Evolutionary conservation across 2,797 vertebrate genomes (phyloP).

Genomic region (Dromococcyx pavoninus): DNA sequence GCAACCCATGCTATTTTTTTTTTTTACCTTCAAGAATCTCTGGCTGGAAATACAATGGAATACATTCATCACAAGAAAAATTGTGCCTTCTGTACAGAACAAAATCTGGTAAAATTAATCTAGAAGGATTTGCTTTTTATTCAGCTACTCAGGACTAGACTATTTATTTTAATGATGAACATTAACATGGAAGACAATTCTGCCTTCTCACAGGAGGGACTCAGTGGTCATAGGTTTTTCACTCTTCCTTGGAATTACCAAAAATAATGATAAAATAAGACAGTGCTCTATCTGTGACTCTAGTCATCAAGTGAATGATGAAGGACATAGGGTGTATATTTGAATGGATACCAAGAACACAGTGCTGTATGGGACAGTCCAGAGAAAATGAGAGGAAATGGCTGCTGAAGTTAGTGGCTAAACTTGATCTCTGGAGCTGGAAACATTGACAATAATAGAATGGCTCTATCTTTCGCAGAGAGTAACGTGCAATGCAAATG

Average conservation of each 20-base stretch:
- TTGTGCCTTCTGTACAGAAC: background rate
- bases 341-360: background rate
- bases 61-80: background rate
- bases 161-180: background rate
- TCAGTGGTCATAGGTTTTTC: background rate
- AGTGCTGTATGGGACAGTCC: background rate
- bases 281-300: background rate
- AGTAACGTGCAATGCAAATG: background rate
- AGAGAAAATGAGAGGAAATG: background rate
- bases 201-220: background rate
- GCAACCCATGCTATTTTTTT: background rate
- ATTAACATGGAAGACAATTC: background rate
- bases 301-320: background rate
- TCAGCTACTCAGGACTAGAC: background rate
- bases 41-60: background rate
- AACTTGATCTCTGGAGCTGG: background rate
- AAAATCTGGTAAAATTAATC: background rate
- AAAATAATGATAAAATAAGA: background rate
- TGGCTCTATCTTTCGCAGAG: background rate
- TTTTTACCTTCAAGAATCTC: background rate
- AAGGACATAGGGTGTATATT: background rate
- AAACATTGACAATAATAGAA: background rate
- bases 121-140: background rate
- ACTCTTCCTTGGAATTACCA: background rate
- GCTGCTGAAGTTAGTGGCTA: background rate